phyloP scores from a whole-genome alignment of 1,140 invertebrate genomes.

The Cotesia typhae region DNA sequence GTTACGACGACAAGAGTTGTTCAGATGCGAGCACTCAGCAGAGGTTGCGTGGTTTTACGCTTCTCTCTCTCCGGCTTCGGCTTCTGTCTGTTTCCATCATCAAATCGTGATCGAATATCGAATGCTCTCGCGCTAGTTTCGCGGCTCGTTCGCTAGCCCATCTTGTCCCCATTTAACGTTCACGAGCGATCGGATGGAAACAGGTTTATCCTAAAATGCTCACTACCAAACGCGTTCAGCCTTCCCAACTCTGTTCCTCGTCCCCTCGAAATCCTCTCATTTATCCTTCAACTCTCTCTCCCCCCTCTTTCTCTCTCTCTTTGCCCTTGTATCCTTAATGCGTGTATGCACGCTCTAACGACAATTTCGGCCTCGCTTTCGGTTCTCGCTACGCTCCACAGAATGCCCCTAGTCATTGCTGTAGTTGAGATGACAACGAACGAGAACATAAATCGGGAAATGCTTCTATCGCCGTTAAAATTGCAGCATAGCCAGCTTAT shows the following conservation, averaged over 20 bases:
- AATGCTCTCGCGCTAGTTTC: conserved; percentile 19
- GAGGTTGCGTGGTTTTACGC: conserved; percentile 20
- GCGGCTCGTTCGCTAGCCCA: conserved; percentile 24
- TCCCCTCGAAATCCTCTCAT: not conserved
- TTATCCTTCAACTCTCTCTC: not conserved
- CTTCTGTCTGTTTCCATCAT: conserved; percentile 30
- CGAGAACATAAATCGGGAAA: conserved; percentile 34
- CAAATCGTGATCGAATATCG: conserved; percentile 23
- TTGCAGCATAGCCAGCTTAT: conserved; percentile 23
- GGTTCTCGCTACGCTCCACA: not conserved
- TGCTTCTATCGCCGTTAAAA: conserved; percentile 31
- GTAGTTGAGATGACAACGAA: conserved; percentile 8
- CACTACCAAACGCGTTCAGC: not conserved
- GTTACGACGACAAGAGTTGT: conserved; percentile 18
- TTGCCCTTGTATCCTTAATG: conserved; percentile 16
- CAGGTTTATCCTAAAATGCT: conserved; percentile 26
- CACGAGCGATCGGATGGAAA: conserved; percentile 19
- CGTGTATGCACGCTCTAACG: not conserved
- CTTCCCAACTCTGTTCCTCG: conserved; percentile 21
- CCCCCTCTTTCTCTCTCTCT: conserved; percentile 9
- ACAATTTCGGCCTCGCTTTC: not conserved
- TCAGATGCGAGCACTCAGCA: conserved; percentile 12
- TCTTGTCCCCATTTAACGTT: conserved; percentile 19
- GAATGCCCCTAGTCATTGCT: not conserved
- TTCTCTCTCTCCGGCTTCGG: not conserved